Evolutionary conservation across 2,797 vertebrate genomes (phyloP).

Genomic region (Anabacerthia variegaticeps): DNA sequence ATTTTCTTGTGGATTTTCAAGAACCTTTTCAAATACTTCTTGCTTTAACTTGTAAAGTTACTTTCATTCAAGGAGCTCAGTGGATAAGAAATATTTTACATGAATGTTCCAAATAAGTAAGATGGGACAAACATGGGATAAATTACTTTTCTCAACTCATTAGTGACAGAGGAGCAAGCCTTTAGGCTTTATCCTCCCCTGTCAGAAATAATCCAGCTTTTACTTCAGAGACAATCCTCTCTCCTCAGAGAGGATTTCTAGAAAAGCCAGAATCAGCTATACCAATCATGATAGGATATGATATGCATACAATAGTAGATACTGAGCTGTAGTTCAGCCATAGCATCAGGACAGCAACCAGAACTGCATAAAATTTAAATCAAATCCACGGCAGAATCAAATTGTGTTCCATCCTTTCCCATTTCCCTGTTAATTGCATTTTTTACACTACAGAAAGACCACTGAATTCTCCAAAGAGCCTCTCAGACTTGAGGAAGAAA

Average conservation of each 20-base stretch:
- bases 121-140: neutral
- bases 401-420: neutral
- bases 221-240: slow-evolving; percentile 3
- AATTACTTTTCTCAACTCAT: neutral
- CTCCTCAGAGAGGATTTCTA: neutral
- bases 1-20: neutral
- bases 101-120: neutral
- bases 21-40: neutral
- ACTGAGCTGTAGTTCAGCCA: neutral
- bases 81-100: neutral
- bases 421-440: neutral
- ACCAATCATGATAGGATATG: neutral
- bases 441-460: neutral
- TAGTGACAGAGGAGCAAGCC: neutral
- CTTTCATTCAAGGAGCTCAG: neutral
- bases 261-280: slow-evolving; percentile 23
- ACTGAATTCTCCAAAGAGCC: neutral
- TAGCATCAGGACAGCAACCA: neutral
- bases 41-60: neutral
- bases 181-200: slow-evolving; percentile 18
- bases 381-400: neutral
- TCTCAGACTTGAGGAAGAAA: neutral
- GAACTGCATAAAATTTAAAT: neutral
- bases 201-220: slow-evolving; percentile 35
- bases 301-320: neutral